Evolutionary conservation across 2,888 invertebrate species (phyloP), one percentile per base, ranked within the genome.

Genomic region (Acanthosepion esculentum): DNA sequence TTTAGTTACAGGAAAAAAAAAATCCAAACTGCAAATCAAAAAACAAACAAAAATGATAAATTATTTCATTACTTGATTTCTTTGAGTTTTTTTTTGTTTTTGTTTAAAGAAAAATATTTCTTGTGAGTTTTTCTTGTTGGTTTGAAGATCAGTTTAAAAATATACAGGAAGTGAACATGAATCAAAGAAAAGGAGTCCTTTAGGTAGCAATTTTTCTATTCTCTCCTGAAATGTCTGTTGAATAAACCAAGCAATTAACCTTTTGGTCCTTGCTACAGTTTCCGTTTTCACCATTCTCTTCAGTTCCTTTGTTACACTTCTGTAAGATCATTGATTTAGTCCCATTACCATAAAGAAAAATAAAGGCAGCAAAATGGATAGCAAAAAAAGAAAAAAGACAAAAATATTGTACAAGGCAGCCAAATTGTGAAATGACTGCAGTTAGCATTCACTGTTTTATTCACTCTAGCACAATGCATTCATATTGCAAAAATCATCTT

Each of bases 181-280:
- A 78, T 78, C 78, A 78, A 78, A 78, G 78, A 78, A 78, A 78
- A n/a, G 78, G 78, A 78, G 78, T 78, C 78, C 78, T 78, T n/a
- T 78, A 78, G 78, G 78, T 78, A 78, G 78, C 78, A 78, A 78
- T 78, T 78, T 78, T 78, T 78, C 78, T 78, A 78, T 78, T 78
- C 78, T 33, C 78, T 78, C 78, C n/a, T 78, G 78, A n/a, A n/a
- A 78, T 78, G 78, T 78, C 78, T 78, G 78, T 78, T 78, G 78
- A 78, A 78, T 78, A 78, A 78, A 78, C 78, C 78, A 78, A 78
- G 78, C 78, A 78, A 78, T 78, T 78, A 78, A 78, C 78, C 78
- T 78, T 78, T 78, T 78, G n/a, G n/a, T 78, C n/a, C n/a, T 78
- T 78, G n/a, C 78, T 78, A 33, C 78, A 78, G 78, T 78, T 78